Conservation (phyloP, 2,113 vertebrate genomes). For the Heptranchias perlo region DNA sequence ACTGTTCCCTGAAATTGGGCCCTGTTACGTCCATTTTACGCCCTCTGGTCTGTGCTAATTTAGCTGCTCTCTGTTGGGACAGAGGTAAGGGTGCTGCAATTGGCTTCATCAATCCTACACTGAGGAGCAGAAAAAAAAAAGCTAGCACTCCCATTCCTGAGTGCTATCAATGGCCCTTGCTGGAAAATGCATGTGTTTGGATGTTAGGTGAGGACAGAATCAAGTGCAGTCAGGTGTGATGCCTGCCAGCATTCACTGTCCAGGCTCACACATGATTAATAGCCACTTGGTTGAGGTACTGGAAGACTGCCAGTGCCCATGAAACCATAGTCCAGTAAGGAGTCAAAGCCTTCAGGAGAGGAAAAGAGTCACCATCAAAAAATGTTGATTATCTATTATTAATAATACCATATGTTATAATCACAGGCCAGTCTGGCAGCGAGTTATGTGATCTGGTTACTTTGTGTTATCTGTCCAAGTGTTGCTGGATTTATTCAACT, state of each 20-base stretch:
- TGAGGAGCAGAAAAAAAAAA: not conserved
- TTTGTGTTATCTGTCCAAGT: not conserved
- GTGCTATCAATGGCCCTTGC: not conserved
- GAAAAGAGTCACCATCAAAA: not conserved
- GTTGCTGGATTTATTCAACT: not conserved
- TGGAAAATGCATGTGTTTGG: not conserved
- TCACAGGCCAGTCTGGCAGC: not conserved
- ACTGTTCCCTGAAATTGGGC: not conserved
- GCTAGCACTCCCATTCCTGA: not conserved
- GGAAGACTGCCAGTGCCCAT: not conserved
- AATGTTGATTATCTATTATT: not conserved
- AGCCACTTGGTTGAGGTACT: not conserved
- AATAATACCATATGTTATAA: not conserved
- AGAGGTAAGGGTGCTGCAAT: not conserved
- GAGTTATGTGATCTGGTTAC: not conserved
- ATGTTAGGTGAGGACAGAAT: not conserved
- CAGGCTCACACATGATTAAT: not conserved
- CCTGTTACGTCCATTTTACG: not conserved
- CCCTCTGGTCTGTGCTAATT: not conserved
- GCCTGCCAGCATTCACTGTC: not conserved
- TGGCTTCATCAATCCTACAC: not conserved
- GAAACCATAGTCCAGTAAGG: not conserved
- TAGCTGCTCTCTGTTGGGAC: not conserved
- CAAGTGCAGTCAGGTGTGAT: too few species aligned
- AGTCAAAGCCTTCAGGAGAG: not conserved